Percentiles rank a stretch among this genome's conserved stretches.
These are phyloP conservation scores for Acleris holmiana DNA, from an alignment of 2,888 invertebrate species.

Conservation along the genomic window DNA sequence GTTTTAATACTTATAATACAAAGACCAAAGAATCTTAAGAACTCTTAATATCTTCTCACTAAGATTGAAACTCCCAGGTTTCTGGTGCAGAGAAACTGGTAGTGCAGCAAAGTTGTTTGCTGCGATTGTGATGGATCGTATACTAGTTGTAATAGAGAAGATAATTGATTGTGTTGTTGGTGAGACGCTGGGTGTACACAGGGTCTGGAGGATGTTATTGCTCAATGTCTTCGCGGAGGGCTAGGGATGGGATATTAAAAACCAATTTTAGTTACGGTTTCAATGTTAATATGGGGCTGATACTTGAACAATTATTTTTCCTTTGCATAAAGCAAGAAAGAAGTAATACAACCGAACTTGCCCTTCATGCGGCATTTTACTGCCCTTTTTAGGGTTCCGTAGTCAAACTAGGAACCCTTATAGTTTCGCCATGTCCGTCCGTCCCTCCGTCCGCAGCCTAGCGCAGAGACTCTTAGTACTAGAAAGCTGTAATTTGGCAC, in stretches of 20 bases:
- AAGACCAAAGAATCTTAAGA: not conserved
- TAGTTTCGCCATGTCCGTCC: too few relatives aligned
- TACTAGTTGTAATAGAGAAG: constrained; percentile 29
- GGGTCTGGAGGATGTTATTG: constrained; percentile 71
- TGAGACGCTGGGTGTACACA: constrained; percentile 63
- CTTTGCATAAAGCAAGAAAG: too few relatives aligned
- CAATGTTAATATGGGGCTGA: not conserved
- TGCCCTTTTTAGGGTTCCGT: too few relatives aligned
- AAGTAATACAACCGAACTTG: too few relatives aligned
- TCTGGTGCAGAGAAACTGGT: constrained; percentile 39
- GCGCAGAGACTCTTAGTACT: too few relatives aligned
- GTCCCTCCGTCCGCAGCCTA: too few relatives aligned
- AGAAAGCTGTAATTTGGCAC: too few relatives aligned
- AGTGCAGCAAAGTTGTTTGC: constrained; percentile 40
- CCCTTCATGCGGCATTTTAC: too few relatives aligned
- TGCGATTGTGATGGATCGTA: constrained; percentile 41
- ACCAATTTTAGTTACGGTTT: not conserved
- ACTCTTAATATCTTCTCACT: constrained; percentile 30
- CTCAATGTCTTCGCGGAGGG: constrained; percentile 69
- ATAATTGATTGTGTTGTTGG: constrained; percentile 36
- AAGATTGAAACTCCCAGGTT: constrained; percentile 42
- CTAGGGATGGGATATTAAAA: constrained; percentile 59
- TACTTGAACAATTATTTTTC: too few relatives aligned
- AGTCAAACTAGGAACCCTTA: too few relatives aligned
- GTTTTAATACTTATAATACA: not conserved